Evolutionary conservation across 2,797 vertebrate species (phyloP), one percentile per base, ranked within the genome.

Genomic region (Typhlichthys eigenmanni): DNA sequence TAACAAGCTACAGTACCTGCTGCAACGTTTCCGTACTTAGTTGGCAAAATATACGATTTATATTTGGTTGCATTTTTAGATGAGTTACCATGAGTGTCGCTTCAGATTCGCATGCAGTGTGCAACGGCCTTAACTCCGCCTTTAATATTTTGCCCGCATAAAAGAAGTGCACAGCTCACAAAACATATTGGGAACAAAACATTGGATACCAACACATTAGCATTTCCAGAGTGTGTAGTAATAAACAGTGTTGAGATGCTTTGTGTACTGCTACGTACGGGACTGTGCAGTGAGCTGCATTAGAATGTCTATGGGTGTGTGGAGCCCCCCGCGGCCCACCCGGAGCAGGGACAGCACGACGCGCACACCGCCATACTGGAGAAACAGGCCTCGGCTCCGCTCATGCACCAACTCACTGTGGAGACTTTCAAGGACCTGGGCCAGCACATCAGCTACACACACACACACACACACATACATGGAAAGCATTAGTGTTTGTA

Each of bases 211-310:
- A 38, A 38, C 34, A 38, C 34, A 38, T 38, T 9, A 6, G 8
- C 34, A 9, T 38, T 38, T 38, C 34, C 34, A 38, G 34, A 38
- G 34, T 9, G 34, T 38, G 34, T 38, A 38, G 7, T 38, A 38
- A 29, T 29, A 29, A 4, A 38, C 34, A 38, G 2, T 0, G 24
- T 11, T 11, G 43, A 38, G 56, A 5, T 13, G 48, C 14, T 9
- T 45, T 5, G 2, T 0, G 24, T 4, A n/a, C 3, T 47, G 13
- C 9, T 60, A 92, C 94, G 95, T 91, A 98, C 95, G 83, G 47
- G 95, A 94, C 66, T 93, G 92, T 55, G 85, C 79, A 5, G 93
- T 90, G 86, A 98, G 95, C 77, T 94, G 93, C 81, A 95, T 89
- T 72, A 98, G 90, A 76, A 94, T 89, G 63, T 95, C 94, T 56